Evolutionary conservation across 2,113 vertebrate species (phyloP), one percentile per base, ranked within the genome.

Genomic region (Himantopus leucocephalus): DNA sequence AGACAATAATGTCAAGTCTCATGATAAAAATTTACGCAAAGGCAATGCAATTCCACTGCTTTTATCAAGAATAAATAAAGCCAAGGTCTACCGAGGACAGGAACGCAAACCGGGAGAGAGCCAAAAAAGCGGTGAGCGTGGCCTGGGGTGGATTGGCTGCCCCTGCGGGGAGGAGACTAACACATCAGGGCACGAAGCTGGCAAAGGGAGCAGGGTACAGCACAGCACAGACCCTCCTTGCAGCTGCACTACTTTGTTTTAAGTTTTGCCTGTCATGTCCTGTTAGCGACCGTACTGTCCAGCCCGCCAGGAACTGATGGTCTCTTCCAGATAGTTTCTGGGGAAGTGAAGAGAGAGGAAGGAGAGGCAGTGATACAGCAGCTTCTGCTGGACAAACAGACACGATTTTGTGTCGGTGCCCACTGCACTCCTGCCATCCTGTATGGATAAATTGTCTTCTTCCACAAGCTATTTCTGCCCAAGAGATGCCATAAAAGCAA

Each of bases 1-100:
- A 68, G 58, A 91, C 63, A 96, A 50, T 43, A 8, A 85, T 43
- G 74, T 45, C 80, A 88, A 83, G 30, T 5, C 47, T 35, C 41
- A 56, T 53, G 66, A 67, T 21, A 47, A 74, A 53, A 32, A 59
- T 22, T 88, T 85, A 92, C 52, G 94, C 47, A 96, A 97, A 80
- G 35, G 71, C 71, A 67, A 85, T 64, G 91, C 84, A 96, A 94
- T 77, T 56, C 23, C 83, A 43, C 34, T 6, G 83, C 47, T 90
- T 97, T 97, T 96, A 97, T 97, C 97, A 90, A 82, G 47, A 94
- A 84, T 47, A 97, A 97, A 97, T 45, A 97, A 89, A 94, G 59
- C 91, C 97, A 97, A 97, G 92, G 96, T 97, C 96, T 89, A 50
- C 75, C 70, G 53, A 26, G 74, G 76, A 67, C 5, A 63, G 87